Percentiles rank a stretch among this genome's conserved stretches.
phyloP scores from a whole-genome alignment of 2,113 vertebrate genomes.

The Salvelinus fontinalis region DNA sequence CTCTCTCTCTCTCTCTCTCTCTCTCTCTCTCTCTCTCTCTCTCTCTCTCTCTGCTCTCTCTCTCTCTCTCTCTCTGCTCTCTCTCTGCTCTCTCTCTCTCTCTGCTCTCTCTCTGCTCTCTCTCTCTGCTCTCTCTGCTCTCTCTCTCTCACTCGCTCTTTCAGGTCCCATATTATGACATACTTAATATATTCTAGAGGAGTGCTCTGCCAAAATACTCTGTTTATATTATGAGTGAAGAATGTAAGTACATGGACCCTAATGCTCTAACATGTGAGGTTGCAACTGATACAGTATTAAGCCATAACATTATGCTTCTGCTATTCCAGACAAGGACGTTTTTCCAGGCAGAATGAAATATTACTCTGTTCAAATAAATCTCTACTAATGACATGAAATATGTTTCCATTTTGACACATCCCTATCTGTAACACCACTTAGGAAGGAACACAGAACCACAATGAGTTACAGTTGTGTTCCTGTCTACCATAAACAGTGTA shows the following conservation, averaged over 20 bases:
- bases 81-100: background rate
- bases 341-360: constrained; percentile 41
- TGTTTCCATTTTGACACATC: constrained; percentile 44
- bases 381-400: constrained; percentile 49
- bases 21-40: no score
- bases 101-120: background rate
- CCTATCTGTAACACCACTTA: constrained; percentile 50
- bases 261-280: constrained; percentile 24
- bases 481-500: constrained; percentile 53
- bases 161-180: constrained; percentile 55
- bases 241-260: constrained; percentile 49
- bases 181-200: constrained; percentile 54
- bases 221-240: constrained; percentile 62
- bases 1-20: constrained; percentile 25
- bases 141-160: constrained; percentile 16
- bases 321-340: constrained; percentile 29
- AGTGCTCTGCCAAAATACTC: constrained; percentile 49
- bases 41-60: no score
- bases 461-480: constrained; percentile 45
- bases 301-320: constrained; percentile 36
- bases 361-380: constrained; percentile 26
- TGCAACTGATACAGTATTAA: constrained; percentile 46
- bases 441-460: constrained; percentile 48
- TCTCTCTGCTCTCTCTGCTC: no score
- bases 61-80: background rate